Evolutionary conservation across 2,888 invertebrate species (phyloP).

Genomic region (Acleris literana): DNA sequence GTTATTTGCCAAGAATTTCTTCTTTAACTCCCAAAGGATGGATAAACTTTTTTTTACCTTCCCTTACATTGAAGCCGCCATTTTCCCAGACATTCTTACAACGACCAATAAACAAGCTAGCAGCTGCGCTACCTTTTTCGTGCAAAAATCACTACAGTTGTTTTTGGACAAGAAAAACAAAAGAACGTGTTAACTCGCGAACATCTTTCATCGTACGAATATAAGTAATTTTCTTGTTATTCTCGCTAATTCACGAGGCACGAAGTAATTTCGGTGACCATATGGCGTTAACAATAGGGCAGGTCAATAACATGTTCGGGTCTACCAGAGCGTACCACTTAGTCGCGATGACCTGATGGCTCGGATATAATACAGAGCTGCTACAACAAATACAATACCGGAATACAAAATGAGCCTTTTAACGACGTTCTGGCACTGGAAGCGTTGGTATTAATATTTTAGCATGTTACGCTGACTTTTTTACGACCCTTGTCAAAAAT

Average conservation of each 20-base stretch:
- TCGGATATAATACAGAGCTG: conserved; percentile 59
- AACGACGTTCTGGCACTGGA: no score
- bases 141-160: conserved; percentile 28
- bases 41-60: background rate
- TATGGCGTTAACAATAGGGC: conserved; percentile 78
- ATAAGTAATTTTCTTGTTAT: conserved; percentile 38
- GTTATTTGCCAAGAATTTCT: no score
- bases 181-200: conserved; percentile 37
- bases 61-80: background rate
- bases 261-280: conserved; percentile 68
- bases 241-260: conserved; percentile 59
- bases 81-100: background rate
- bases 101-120: conserved; percentile 22
- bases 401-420: no score
- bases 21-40: no score
- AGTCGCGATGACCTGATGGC: conserved; percentile 65
- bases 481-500: conserved; percentile 33
- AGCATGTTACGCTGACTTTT: conserved; percentile 25
- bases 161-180: conserved; percentile 41
- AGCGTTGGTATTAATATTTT: conserved; percentile 34
- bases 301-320: conserved; percentile 79
- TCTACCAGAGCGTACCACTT: conserved; percentile 74
- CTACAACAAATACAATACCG: background rate
- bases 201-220: conserved; percentile 28
- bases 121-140: conserved; percentile 28